Evolutionary conservation across 1,140 invertebrate genomes (phyloP).

Genomic region (Drosophila tropicalis): DNA sequence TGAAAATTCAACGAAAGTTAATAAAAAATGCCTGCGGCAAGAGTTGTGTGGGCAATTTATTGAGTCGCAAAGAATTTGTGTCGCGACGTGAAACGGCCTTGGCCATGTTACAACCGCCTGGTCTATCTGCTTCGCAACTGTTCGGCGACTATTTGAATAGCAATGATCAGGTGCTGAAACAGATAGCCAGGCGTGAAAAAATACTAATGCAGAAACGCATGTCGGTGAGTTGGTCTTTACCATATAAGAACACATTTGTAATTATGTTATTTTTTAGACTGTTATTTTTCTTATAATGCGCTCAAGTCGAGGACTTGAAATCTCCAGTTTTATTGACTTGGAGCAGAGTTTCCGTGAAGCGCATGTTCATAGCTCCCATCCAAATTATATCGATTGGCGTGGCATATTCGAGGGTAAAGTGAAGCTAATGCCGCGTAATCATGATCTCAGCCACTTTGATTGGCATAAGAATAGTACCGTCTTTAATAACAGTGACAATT

Average conservation of each 20-base stretch:
- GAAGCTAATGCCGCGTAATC: constrained; percentile 26
- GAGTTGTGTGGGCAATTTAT: constrained; percentile 34
- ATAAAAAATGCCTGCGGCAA: constrained; percentile 37
- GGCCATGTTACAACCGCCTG: neutral
- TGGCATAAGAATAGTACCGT: constrained; percentile 39
- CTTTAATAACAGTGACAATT: constrained; percentile 46
- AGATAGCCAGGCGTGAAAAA: constrained; percentile 44
- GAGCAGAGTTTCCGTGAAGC: constrained; percentile 43
- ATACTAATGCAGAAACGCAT: constrained; percentile 37
- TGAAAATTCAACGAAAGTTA: constrained; percentile 17
- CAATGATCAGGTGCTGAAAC: constrained; percentile 37
- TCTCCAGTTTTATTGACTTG: constrained; percentile 54
- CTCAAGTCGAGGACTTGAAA: constrained; percentile 35
- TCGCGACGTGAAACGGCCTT: constrained; percentile 15
- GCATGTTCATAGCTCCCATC: neutral
- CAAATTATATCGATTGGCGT: constrained; percentile 36
- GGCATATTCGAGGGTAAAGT: constrained; percentile 44
- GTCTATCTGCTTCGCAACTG: neutral
- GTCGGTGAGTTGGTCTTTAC: constrained; percentile 43
- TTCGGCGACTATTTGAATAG: constrained; percentile 26
- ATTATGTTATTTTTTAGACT: constrained; percentile 21
- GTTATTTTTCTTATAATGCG: constrained; percentile 53
- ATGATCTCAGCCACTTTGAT: constrained; percentile 47
- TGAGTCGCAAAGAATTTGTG: constrained; percentile 34
- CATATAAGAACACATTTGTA: neutral